These are phyloP conservation scores for Noctua comes DNA, from an alignment of 2,888 invertebrate species.

Conservation along the genomic window DNA sequence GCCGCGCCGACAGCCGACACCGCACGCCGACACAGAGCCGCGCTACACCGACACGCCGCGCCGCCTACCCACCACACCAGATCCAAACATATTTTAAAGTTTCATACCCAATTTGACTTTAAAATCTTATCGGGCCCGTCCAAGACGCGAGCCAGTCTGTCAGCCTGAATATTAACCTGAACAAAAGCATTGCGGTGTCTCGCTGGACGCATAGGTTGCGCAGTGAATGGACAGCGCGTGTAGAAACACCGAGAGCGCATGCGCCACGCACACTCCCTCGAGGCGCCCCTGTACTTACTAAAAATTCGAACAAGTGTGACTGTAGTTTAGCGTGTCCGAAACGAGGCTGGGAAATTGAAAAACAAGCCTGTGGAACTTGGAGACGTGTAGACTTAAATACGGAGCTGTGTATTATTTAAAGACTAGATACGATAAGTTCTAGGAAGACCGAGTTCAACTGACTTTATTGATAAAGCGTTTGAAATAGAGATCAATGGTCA, in stretches of 20 bases:
- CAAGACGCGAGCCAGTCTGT: constrained; percentile 78
- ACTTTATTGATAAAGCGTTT: constrained; percentile 56
- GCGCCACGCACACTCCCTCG: constrained; percentile 84
- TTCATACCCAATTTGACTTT: constrained; percentile 88
- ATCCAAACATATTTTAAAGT: constrained; percentile 86
- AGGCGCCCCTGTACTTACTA: constrained; percentile 71
- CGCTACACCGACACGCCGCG: constrained; percentile 70
- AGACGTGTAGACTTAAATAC: constrained; percentile 43
- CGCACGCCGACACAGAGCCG: constrained; percentile 73
- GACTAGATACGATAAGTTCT: constrained; percentile 40
- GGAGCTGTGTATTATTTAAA: constrained; percentile 27
- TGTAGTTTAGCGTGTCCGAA: constrained; percentile 71
- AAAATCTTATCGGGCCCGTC: constrained; percentile 83
- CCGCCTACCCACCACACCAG: constrained; percentile 72
- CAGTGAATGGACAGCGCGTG: constrained; percentile 86
- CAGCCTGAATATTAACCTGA: constrained; percentile 84
- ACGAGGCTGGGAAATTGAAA: constrained; percentile 73
- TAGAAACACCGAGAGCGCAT: constrained; percentile 83
- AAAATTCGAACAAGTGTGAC: constrained; percentile 73
- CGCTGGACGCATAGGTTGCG: constrained; percentile 83
- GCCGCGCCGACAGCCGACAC: constrained; percentile 69
- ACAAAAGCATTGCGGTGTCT: constrained; percentile 75
- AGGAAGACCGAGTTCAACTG: constrained; percentile 46
- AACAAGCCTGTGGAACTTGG: constrained; percentile 64
- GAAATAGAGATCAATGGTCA: constrained; percentile 60